Conservation (phyloP, 37 sponge, comb jelly and placozoan genomes). For the Diacarnus erythraeanus region DNA sequence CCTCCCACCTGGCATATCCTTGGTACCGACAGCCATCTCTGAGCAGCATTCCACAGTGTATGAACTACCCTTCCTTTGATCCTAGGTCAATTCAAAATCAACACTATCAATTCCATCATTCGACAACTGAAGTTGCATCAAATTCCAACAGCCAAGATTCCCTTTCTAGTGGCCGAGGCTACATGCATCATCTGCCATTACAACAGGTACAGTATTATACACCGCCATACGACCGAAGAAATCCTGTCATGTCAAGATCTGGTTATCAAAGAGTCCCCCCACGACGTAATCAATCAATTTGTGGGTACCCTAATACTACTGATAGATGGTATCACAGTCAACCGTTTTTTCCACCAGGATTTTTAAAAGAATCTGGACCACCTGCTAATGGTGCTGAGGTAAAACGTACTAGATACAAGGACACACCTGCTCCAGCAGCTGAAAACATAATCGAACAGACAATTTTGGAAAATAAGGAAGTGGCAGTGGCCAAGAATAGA, state of each 20-base stretch:
- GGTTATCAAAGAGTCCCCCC: background rate
- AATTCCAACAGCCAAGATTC: background rate
- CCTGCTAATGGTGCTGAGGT: no score
- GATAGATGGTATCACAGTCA: background rate
- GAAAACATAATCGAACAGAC: background rate
- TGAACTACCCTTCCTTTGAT: background rate
- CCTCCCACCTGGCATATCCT: background rate
- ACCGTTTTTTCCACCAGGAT: background rate
- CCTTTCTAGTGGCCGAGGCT: background rate
- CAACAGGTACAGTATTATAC: no score
- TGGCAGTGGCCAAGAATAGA: background rate
- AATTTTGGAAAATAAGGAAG: background rate
- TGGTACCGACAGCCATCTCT: background rate
- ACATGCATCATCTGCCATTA: no score
- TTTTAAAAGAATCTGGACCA: no score
- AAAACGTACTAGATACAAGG: no score
- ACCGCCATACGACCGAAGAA: no score
- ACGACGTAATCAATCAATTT: background rate
- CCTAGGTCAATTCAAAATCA: background rate
- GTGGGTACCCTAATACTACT: background rate
- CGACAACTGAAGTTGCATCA: background rate
- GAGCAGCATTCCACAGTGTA: background rate
- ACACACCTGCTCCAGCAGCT: background rate
- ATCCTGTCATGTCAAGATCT: no score
- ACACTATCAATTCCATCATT: background rate